Conservation (phyloP, 1,140 invertebrate species). For the Papilio polyxenes region DNA sequence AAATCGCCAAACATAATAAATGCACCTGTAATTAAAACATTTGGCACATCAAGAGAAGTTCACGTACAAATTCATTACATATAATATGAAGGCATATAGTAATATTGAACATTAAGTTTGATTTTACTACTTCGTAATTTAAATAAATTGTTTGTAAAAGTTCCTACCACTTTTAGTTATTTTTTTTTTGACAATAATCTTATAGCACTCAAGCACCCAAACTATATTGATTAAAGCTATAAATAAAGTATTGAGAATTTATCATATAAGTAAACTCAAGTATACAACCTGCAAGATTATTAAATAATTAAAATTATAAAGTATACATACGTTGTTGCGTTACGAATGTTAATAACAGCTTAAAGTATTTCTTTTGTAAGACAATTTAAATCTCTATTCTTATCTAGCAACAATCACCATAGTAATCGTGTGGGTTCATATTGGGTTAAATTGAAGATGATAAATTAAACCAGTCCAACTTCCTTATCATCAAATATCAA, state of each 20-base stretch:
- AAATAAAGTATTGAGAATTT: too few species aligned
- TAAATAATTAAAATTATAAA: too few species aligned
- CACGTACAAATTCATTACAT: too few species aligned
- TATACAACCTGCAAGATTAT: background rate
- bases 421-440: background rate
- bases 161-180: too few species aligned
- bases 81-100: too few species aligned
- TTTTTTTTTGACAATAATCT: too few species aligned
- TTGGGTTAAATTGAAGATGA: background rate
- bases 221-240: too few species aligned
- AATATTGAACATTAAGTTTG: background rate
- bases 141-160: background rate
- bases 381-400: background rate
- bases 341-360: background rate
- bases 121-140: too few species aligned
- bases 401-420: background rate
- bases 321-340: background rate
- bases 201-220: too few species aligned
- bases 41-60: background rate
- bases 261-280: background rate
- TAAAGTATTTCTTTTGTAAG: background rate
- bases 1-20: conserved; percentile 25
- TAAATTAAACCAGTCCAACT: background rate
- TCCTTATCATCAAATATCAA: background rate
- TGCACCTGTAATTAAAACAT: background rate